A percentile compares a stretch with the other conserved stretches of the same genome.
These are phyloP conservation scores for Mellivora capensis DNA, from an alignment of 2,113 vertebrate species.

Conservation along the genomic window DNA sequence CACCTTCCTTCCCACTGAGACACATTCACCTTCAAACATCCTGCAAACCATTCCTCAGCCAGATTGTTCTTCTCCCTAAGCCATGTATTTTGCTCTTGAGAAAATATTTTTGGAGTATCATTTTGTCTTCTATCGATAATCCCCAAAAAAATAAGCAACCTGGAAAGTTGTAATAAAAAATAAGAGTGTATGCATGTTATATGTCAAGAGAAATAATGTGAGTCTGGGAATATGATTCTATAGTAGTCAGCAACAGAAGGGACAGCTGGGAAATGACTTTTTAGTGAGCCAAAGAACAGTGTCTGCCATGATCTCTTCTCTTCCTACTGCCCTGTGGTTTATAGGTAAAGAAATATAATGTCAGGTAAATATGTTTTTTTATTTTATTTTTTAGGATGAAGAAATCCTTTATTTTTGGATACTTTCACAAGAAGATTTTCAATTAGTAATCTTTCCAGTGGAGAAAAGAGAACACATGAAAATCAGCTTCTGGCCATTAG, in stretches of 20 bases:
- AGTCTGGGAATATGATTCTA: background rate
- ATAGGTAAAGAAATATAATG: background rate
- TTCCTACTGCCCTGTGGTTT: background rate
- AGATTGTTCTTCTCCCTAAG: background rate
- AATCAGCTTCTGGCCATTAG: background rate
- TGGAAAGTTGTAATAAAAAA: background rate
- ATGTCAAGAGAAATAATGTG: too few species aligned
- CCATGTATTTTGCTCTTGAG: background rate
- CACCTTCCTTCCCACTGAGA: background rate
- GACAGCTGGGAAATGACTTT: background rate
- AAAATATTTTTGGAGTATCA: background rate
- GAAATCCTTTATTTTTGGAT: constrained; percentile 33
- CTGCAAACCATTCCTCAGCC: background rate
- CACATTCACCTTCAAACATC: background rate
- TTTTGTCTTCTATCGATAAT: background rate
- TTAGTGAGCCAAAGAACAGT: background rate
- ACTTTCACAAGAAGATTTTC: background rate
- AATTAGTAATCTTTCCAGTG: background rate
- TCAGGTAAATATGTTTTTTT: background rate
- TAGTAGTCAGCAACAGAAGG: background rate
- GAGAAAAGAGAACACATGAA: background rate
- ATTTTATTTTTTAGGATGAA: background rate
- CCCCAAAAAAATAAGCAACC: background rate
- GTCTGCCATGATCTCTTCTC: background rate
- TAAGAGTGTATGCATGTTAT: too few species aligned